phyloP scores from a whole-genome alignment of 1,140 invertebrate genomes.

The Aphis gossypii region DNA sequence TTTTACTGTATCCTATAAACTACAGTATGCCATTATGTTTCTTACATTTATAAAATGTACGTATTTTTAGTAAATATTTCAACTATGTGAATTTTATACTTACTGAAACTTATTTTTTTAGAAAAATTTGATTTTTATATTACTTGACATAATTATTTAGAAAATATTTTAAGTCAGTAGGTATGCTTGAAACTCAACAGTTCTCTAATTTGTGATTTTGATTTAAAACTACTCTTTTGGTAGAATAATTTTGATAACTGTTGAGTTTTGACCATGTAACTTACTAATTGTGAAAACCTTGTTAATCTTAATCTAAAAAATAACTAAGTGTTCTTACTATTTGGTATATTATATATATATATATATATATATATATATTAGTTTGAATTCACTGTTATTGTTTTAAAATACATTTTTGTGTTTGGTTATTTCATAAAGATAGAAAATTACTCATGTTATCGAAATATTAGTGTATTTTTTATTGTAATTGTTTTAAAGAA shows the following conservation, averaged over 20 bases:
- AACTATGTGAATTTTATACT: background rate
- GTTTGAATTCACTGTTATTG: slow-evolving; percentile 13
- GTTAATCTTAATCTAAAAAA: background rate
- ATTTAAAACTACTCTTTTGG: background rate
- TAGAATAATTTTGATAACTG: background rate
- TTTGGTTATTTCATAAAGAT: background rate
- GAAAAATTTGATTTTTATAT: background rate
- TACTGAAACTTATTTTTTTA: background rate
- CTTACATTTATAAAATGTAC: background rate
- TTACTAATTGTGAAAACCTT: background rate
- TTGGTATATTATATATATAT: background rate
- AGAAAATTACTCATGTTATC: background rate
- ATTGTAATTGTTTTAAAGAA: background rate
- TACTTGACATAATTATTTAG: background rate
- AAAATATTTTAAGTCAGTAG: background rate
- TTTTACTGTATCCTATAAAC: background rate
- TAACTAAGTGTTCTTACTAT: background rate
- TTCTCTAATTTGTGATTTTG: background rate
- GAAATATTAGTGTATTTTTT: background rate
- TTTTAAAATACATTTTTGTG: background rate
- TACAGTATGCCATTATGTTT: background rate
- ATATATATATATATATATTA: background rate
- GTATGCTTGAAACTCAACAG: slow-evolving; percentile 23
- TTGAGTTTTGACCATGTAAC: slow-evolving; percentile 9
- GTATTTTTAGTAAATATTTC: background rate